Percentiles rank a stretch among this genome's conserved stretches.
phyloP scores from a whole-genome alignment of 2,113 vertebrate genomes.

The Neodontobutis hainanensis region DNA sequence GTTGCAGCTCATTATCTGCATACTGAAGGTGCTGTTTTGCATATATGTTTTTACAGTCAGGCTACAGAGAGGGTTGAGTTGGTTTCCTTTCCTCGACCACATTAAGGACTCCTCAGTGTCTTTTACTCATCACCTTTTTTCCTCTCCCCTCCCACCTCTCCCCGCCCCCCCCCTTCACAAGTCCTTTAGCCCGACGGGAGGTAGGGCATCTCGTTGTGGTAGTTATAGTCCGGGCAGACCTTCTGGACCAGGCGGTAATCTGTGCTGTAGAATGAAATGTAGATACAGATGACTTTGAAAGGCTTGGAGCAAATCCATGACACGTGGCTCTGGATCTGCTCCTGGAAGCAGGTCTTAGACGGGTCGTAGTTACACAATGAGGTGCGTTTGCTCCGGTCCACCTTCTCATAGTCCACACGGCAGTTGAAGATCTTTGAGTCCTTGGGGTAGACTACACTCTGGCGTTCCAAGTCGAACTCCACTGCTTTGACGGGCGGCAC shows the following conservation, averaged over 20 bases:
- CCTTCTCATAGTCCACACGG: slow-evolving; percentile 94
- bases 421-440: slow-evolving; percentile 99
- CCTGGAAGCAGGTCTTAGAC: slow-evolving; percentile 93
- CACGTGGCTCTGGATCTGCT: slow-evolving; percentile 93
- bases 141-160: slow-evolving; percentile 45
- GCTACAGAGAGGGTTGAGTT: slow-evolving; percentile 54
- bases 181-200: slow-evolving; percentile 88
- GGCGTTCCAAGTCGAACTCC: slow-evolving; percentile 93
- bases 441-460: slow-evolving; percentile 96
- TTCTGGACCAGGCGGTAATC: slow-evolving; percentile 98
- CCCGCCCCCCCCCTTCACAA: slow-evolving; percentile 30
- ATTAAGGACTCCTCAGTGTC: slow-evolving; percentile 41
- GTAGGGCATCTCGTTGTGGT: slow-evolving; percentile 90
- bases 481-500: slow-evolving; percentile 94
- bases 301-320: slow-evolving; percentile 98
- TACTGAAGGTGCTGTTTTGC: slow-evolving; percentile 68
- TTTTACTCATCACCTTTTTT: slow-evolving; percentile 28
- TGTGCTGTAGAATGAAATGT: slow-evolving; percentile 97
- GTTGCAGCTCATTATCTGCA: slow-evolving; percentile 61
- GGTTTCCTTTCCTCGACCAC: slow-evolving; percentile 33
- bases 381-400: slow-evolving; percentile 91
- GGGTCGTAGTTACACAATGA: slow-evolving; percentile 95
- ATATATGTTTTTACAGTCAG: slow-evolving; percentile 72
- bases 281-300: slow-evolving; percentile 96
- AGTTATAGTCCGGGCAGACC: slow-evolving; percentile 96